Evolutionary conservation across 2,797 vertebrate genomes (phyloP).

Genomic region (Pogoniulus pusillus): DNA sequence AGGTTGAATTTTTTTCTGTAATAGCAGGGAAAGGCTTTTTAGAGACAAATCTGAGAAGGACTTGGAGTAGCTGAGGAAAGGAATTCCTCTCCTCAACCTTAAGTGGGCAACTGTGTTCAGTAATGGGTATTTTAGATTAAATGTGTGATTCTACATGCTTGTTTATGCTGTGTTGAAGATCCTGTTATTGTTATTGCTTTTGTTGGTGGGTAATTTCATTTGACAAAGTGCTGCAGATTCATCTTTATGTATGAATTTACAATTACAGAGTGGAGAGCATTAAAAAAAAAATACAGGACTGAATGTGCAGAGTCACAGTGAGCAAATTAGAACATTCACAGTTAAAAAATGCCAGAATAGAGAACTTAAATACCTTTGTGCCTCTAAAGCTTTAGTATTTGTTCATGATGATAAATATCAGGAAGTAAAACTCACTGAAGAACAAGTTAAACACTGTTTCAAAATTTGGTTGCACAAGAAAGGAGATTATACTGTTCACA

Average conservation of each 20-base stretch:
- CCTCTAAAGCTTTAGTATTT: constrained; percentile 2
- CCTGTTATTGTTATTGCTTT: constrained; percentile 45
- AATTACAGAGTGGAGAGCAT: constrained; percentile 11
- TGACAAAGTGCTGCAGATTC: constrained; percentile 20
- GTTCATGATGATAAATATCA: not conserved
- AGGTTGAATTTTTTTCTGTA: not conserved
- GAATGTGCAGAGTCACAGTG: constrained; percentile 1
- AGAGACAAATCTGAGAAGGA: not conserved
- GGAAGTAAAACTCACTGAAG: not conserved
- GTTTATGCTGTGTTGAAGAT: constrained; percentile 46
- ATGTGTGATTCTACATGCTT: constrained; percentile 10
- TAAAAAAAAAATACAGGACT: constrained; percentile 18
- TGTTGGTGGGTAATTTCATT: constrained; percentile 52
- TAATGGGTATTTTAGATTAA: constrained; percentile 28
- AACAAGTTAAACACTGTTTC: not conserved
- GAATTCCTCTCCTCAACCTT: not conserved
- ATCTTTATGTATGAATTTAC: constrained; percentile 54
- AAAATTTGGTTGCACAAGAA: not conserved
- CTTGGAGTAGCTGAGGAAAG: not conserved
- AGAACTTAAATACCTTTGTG: not conserved
- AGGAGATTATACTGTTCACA: not conserved
- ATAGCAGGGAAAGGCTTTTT: not conserved
- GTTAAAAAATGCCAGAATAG: not conserved
- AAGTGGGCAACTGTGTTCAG: not conserved
- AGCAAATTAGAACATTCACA: constrained; percentile 7